A percentile compares a stretch with the other conserved stretches of the same genome.
Conservation (phyloP, 2,113 vertebrate species). For the Tyto alba region DNA sequence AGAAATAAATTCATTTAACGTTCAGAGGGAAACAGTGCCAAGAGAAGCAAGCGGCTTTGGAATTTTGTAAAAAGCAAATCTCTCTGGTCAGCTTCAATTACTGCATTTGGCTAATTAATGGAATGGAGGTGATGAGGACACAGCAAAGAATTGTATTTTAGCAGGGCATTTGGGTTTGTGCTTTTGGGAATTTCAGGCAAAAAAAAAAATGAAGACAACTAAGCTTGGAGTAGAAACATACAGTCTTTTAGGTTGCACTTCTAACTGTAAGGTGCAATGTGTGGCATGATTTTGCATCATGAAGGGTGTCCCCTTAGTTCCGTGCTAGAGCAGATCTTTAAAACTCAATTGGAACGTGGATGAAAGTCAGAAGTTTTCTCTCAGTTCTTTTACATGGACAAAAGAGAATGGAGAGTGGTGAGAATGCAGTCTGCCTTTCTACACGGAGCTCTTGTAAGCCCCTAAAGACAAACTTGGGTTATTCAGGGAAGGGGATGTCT, state of each 20-base stretch:
- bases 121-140: not conserved
- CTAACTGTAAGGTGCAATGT: not conserved
- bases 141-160: not conserved
- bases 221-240: not conserved
- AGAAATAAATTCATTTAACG: not conserved
- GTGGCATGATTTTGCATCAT: not conserved
- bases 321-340: not conserved
- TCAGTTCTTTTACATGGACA: not conserved
- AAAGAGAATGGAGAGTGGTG: not conserved
- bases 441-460: not conserved
- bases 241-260: not conserved
- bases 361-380: not conserved
- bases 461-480: not conserved
- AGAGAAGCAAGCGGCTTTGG: not conserved
- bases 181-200: not conserved
- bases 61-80: not conserved
- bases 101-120: constrained; percentile 1
- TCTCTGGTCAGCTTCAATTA: not conserved
- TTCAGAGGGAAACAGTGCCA: not conserved
- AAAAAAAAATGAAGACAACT: not conserved
- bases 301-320: not conserved
- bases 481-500: not conserved
- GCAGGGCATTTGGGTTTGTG: not conserved
- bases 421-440: not conserved
- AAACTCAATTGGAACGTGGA: not conserved